phyloP scores from a whole-genome alignment of 2,797 vertebrate genomes.

The Arnoldichthys spilopterus region DNA sequence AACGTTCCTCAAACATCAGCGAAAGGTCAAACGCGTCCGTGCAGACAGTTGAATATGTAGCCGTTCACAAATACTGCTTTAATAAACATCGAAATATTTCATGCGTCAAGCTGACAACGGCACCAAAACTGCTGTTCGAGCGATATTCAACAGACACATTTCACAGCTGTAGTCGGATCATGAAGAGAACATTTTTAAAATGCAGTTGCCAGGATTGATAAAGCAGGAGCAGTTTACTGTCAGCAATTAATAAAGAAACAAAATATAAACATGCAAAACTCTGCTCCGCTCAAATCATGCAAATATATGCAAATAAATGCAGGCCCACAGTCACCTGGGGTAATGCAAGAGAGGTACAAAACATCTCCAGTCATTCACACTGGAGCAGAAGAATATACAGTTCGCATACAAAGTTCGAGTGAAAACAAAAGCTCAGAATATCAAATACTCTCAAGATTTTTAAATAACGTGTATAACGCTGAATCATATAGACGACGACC shows the following conservation, averaged over 20 bases:
- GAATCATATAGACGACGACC: neutral
- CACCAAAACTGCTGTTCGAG: neutral
- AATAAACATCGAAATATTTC: too few relatives aligned
- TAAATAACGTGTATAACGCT: neutral
- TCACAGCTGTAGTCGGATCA: neutral
- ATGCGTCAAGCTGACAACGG: too few relatives aligned
- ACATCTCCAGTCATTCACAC: slow-evolving; percentile 40
- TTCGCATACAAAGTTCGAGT: slow-evolving; percentile 23
- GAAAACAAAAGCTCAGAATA: neutral
- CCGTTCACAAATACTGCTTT: too few relatives aligned
- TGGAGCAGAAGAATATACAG: slow-evolving; percentile 15
- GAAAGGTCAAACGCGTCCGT: too few relatives aligned
- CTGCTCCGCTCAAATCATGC: slow-evolving; percentile 33
- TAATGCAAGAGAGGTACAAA: slow-evolving; percentile 33
- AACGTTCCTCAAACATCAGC: too few relatives aligned
- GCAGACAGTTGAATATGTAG: too few relatives aligned
- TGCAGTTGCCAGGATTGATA: too few relatives aligned
- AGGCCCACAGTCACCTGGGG: slow-evolving; percentile 50
- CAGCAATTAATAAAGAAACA: slow-evolving; percentile 10
- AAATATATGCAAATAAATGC: slow-evolving; percentile 56
- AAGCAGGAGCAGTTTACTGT: slow-evolving; percentile 6
- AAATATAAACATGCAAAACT: slow-evolving; percentile 10
- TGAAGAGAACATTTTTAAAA: too few relatives aligned
- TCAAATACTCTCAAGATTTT: neutral
- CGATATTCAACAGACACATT: neutral